A percentile compares a stretch with the other conserved stretches of the same genome.
Evolutionary conservation across 2,888 invertebrate species (phyloP).

Genomic region (Podabrus alpinus): DNA sequence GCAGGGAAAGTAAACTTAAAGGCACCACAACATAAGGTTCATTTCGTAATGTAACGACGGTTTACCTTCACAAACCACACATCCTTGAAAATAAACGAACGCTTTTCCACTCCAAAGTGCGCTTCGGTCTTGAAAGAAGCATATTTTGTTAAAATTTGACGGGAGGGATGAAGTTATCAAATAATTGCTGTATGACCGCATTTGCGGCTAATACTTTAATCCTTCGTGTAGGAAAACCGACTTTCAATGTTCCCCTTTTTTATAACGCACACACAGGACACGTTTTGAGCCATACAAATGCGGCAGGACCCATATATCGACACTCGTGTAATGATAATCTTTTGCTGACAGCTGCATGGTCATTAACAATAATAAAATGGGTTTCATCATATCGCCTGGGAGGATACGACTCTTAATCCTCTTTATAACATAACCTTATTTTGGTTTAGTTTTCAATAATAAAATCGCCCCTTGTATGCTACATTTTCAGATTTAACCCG

Average conservation of each 20-base stretch:
- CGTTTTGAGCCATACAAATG: neutral
- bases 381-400: conserved; percentile 12
- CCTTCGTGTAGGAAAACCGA: conserved; percentile 12
- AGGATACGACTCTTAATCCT: conserved; percentile 15
- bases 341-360: conserved; percentile 14
- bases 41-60: conserved; percentile 8
- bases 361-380: conserved; percentile 14
- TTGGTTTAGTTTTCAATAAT: neutral
- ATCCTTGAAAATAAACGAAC: neutral
- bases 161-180: neutral
- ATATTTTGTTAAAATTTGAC: neutral
- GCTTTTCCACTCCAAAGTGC: neutral
- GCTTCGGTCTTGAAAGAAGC: neutral
- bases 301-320: conserved; percentile 8
- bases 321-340: conserved; percentile 18
- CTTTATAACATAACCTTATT: conserved; percentile 17
- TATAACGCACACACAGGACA: neutral
- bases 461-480: neutral
- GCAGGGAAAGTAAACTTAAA: conserved; percentile 13
- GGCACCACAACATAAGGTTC: neutral
- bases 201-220: conserved; percentile 18
- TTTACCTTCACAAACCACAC: conserved; percentile 10
- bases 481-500: conserved; percentile 7
- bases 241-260: conserved; percentile 11
- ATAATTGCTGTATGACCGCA: conserved; percentile 8